A percentile compares a stretch with the other conserved stretches of the same genome.
phyloP scores from a whole-genome alignment of 2,888 invertebrate species.

The Hyppa rectilinea region DNA sequence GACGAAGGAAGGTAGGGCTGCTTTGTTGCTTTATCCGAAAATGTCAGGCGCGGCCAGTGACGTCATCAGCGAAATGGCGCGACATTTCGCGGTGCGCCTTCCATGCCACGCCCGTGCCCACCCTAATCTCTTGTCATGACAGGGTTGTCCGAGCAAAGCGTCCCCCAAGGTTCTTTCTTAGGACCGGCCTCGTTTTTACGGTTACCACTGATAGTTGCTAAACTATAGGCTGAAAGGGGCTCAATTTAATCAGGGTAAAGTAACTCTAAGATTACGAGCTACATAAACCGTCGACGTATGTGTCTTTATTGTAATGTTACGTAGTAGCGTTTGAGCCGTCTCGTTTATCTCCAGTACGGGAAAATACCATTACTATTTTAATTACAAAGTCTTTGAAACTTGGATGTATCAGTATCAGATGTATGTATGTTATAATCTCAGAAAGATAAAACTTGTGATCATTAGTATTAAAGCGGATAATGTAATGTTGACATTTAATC shows the following conservation, averaged over 20 bases:
- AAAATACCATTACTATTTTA: conserved; percentile 33
- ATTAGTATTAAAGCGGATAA: conserved; percentile 26
- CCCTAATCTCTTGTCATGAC: conserved; percentile 86
- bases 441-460: conserved; percentile 38
- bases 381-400: conserved; percentile 21
- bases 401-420: conserved; percentile 21
- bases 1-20: conserved; percentile 85
- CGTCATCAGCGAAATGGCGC: conserved; percentile 88
- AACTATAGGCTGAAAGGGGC: conserved; percentile 65
- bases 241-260: conserved; percentile 61
- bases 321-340: conserved; percentile 7
- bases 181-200: conserved; percentile 75
- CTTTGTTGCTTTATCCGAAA: conserved; percentile 86
- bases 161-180: conserved; percentile 75
- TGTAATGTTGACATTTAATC: conserved; percentile 32
- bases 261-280: conserved; percentile 25
- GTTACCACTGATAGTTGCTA: conserved; percentile 50
- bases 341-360: conserved; percentile 11
- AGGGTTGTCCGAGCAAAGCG: conserved; percentile 82
- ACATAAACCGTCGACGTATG: conserved; percentile 6
- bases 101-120: conserved; percentile 86
- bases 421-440: conserved; percentile 29
- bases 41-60: conserved; percentile 89
- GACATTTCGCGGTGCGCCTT: conserved; percentile 86
- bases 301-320: conserved; percentile 17